These are phyloP conservation scores for Melanotaenia nigrans DNA, from an alignment of 2,797 vertebrate species.

Conservation along the genomic window DNA sequence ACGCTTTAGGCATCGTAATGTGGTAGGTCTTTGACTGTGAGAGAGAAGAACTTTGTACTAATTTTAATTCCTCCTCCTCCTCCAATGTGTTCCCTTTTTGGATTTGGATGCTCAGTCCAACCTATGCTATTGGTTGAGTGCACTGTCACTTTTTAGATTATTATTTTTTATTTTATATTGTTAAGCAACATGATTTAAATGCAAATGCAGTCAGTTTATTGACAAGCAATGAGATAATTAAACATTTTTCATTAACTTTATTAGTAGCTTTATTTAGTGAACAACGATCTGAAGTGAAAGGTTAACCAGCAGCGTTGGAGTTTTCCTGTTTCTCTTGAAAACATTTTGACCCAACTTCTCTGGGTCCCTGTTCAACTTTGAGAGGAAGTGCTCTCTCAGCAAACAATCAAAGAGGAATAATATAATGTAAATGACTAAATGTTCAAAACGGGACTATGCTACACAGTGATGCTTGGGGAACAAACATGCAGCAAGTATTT, in stretches of 20 bases:
- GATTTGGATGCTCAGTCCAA: neutral
- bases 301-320: neutral
- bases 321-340: neutral
- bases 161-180: neutral
- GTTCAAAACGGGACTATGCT: neutral
- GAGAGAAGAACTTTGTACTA: conserved; percentile 48
- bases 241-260: neutral
- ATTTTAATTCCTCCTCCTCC: conserved; percentile 53
- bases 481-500: neutral
- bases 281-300: neutral
- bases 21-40: conserved; percentile 23
- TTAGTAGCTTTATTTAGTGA: too few species aligned
- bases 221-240: neutral
- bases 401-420: neutral
- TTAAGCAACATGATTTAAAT: neutral
- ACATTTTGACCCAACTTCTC: neutral
- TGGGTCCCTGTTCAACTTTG: neutral
- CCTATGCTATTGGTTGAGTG: neutral
- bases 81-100: conserved; percentile 28
- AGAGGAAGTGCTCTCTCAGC: neutral
- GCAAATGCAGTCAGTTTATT: conserved; percentile 1
- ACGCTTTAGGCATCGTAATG: conserved; percentile 41
- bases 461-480: neutral
- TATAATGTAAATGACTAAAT: neutral
- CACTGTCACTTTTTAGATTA: neutral